Conservation (phyloP, 1,140 invertebrate species). For the Hermetia illucens region DNA sequence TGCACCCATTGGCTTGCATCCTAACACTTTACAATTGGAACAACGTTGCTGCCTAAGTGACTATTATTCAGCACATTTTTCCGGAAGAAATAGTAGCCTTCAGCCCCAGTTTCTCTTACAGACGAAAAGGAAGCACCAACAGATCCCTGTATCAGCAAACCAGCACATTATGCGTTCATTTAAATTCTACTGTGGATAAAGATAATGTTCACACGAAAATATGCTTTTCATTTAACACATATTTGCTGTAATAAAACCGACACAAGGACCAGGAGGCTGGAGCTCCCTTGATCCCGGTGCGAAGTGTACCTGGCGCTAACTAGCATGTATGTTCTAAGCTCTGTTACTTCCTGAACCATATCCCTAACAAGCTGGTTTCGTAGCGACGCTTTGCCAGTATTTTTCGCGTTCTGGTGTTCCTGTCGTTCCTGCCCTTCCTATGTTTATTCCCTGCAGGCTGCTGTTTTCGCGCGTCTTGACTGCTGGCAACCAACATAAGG, state of each 20-base stretch:
- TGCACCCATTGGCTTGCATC: too few relatives aligned
- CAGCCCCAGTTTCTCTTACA: too few relatives aligned
- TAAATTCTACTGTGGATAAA: conserved; percentile 1
- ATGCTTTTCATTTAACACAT: conserved; percentile 1
- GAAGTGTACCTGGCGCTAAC: not conserved
- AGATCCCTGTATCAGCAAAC: too few relatives aligned
- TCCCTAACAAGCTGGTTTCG: not conserved
- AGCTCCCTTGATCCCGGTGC: not conserved
- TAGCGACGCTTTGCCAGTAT: not conserved
- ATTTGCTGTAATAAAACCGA: not conserved
- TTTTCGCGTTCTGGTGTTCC: not conserved
- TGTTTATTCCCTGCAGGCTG: too few relatives aligned
- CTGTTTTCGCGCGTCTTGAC: too few relatives aligned
- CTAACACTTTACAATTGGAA: too few relatives aligned
- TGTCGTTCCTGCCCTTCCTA: too few relatives aligned
- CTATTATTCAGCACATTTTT: too few relatives aligned
- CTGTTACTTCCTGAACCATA: not conserved
- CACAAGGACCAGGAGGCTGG: not conserved
- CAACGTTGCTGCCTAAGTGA: too few relatives aligned
- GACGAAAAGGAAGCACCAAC: too few relatives aligned
- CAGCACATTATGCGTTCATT: conserved; percentile 1
- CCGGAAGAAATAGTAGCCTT: too few relatives aligned
- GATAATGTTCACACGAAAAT: conserved; percentile 1
- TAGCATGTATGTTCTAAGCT: not conserved
- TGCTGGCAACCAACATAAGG: not conserved